Percentiles rank a stretch among this genome's conserved stretches.
Conservation (phyloP, 2,888 invertebrate genomes). For the Drosophila melanocephala region DNA sequence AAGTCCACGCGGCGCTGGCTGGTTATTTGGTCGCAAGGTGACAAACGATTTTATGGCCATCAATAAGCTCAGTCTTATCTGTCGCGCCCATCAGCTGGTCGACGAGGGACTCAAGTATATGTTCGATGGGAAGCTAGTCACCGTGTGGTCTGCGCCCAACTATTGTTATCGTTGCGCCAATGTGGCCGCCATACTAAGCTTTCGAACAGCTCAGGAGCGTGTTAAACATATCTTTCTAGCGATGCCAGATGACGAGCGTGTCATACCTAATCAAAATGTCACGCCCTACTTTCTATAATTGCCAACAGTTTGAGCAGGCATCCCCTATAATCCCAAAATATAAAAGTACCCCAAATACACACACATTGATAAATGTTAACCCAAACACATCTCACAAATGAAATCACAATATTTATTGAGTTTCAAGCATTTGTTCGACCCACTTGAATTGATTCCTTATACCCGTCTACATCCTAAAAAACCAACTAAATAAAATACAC, state of each 20-base stretch:
- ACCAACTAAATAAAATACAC: not conserved
- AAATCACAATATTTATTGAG: conserved; percentile 17
- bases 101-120: conserved; percentile 99
- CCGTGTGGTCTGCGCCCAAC: conserved; percentile 99
- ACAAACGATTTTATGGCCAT: conserved; percentile 97
- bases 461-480: not conserved
- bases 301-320: not conserved
- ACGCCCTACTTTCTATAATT: conserved; percentile 98
- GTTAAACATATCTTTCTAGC: conserved; percentile 95
- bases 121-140: conserved; percentile 98
- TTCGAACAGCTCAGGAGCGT: conserved; percentile 91
- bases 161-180: conserved; percentile 99
- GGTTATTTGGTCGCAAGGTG: conserved; percentile 97
- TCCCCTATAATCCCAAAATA: not conserved
- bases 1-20: conserved; percentile 98
- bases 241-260: conserved; percentile 96
- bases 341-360: not conserved
- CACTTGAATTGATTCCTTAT: not conserved
- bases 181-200: conserved; percentile 97
- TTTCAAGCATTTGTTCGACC: not conserved
- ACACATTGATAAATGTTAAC: not conserved
- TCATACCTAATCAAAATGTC: conserved; percentile 95
- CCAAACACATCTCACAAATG: not conserved
- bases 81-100: conserved; percentile 99
- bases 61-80: conserved; percentile 96